Conservation (phyloP, 2,888 invertebrate species). For the Dione juno region DNA sequence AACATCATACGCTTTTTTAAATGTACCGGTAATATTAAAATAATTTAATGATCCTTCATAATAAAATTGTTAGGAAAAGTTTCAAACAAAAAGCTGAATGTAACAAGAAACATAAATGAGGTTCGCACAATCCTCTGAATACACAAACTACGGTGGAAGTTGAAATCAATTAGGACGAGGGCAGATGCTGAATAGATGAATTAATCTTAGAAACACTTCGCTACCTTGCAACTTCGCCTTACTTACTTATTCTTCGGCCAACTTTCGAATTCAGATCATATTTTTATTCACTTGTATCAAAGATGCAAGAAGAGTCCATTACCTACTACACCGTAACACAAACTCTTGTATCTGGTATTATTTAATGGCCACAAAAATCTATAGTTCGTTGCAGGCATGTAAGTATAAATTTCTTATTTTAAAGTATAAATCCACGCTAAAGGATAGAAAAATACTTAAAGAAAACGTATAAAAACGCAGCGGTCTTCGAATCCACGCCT, state of each 20-base stretch:
- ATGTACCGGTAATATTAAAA: no score
- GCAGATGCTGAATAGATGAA: constrained; percentile 22
- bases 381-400: background rate
- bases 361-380: background rate
- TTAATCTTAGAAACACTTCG: constrained; percentile 27
- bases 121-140: constrained; percentile 4
- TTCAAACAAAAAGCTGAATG: background rate
- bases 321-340: background rate
- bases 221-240: constrained; percentile 26
- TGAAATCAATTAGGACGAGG: constrained; percentile 24
- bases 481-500: no score
- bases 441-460: no score
- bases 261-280: constrained; percentile 7
- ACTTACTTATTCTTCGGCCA: constrained; percentile 16
- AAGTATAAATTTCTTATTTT: no score
- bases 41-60: no score
- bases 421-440: no score
- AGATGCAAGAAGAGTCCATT: background rate
- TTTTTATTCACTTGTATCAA: constrained; percentile 2
- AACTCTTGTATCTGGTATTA: background rate
- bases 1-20: no score
- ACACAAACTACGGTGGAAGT: constrained; percentile 23
- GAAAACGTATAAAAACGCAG: no score
- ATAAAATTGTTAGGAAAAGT: no score
- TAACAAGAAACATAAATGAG: constrained; percentile 22